Base-by-base conservation (phyloP, 1,140 invertebrate genomes). In the Meloidogyne exigua region DNA sequence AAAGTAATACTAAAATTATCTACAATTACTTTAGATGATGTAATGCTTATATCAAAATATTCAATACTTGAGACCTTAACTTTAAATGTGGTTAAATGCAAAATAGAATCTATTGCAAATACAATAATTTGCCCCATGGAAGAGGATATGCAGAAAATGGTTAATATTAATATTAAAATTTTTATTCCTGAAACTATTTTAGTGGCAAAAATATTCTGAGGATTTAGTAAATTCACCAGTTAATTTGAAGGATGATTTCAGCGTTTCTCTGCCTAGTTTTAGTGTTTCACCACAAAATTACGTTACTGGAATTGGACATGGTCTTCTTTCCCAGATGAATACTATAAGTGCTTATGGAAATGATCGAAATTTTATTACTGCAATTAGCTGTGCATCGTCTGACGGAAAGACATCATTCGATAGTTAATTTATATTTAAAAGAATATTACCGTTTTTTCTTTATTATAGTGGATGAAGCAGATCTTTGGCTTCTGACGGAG, bases 241-340 rank as follows among this genome's bases (percentile, higher is more conserved):
- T 0, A n/a, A 77, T 9, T 13, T 74, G 15, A 69, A 62, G 18
- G 80, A 82, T 23, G 25, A 42, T 18, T 21, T 82, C 23, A 85
- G 81, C 68, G 64, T 39, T 21, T 75, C 81, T 9, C 77, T 82
- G 11, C 81, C 81, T 0, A 80, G 68, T 42, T 82, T 82, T 66
- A 83, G 80, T 62, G 84, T 76, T 62, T 25, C 81, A 25, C 80
- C 81, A 12, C 81, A 82, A 57, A 82, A 79, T 68, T 82, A 82
- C 75, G 77, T 85, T 7, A 82, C 81, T n/a, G 57, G 70, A 18
- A 81, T 82, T n/a, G 81, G 81, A 13, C 81, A 82, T 44, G 83
- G 83, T 7, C 83, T 82, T 26, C 65, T 82, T 5, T 76, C 64
- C 4, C 77, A 81, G 36, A 82, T 82, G 80, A 82, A 84, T 64